These are phyloP conservation scores for Chloropsis cyanopogon DNA, from an alignment of 2,113 vertebrate species.

Conservation along the genomic window DNA sequence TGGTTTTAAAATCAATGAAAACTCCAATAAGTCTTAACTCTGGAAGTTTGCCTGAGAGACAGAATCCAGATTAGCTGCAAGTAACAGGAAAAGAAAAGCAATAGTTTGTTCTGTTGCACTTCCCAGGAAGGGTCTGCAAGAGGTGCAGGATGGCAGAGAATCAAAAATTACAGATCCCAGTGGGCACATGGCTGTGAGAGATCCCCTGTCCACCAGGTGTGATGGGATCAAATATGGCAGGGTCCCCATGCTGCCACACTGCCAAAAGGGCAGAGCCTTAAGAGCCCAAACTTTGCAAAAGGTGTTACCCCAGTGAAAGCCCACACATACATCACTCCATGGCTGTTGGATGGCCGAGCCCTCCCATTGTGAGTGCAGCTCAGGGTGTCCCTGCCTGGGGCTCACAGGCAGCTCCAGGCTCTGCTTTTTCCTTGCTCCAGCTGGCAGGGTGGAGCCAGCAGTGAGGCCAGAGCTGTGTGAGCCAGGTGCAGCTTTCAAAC, in stretches of 20 bases:
- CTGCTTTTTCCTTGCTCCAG: neutral
- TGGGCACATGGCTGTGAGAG: too few relatives aligned
- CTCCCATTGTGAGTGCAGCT: neutral
- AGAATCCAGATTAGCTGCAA: conserved; percentile 5
- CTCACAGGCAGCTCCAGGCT: neutral
- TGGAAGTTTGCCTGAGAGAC: conserved; percentile 1
- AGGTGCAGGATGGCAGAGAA: neutral
- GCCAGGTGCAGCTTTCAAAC: neutral
- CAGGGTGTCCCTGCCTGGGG: neutral
- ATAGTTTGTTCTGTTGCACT: neutral
- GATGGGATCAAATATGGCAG: neutral
- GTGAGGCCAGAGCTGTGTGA: neutral
- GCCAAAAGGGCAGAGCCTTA: neutral
- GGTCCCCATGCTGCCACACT: neutral
- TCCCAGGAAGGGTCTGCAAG: neutral
- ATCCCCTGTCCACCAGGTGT: neutral
- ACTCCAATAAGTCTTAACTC: neutral
- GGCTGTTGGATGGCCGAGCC: neutral
- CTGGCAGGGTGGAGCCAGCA: neutral
- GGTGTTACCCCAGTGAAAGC: neutral
- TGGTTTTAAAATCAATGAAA: conserved; percentile 12
- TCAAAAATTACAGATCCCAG: neutral
- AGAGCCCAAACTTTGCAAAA: neutral
- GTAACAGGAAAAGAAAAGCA: conserved; percentile 15
- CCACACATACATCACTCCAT: neutral